Percentiles rank a stretch among this genome's conserved stretches.
Conservation (phyloP, 2,113 vertebrate species). For the Turnix velox region DNA sequence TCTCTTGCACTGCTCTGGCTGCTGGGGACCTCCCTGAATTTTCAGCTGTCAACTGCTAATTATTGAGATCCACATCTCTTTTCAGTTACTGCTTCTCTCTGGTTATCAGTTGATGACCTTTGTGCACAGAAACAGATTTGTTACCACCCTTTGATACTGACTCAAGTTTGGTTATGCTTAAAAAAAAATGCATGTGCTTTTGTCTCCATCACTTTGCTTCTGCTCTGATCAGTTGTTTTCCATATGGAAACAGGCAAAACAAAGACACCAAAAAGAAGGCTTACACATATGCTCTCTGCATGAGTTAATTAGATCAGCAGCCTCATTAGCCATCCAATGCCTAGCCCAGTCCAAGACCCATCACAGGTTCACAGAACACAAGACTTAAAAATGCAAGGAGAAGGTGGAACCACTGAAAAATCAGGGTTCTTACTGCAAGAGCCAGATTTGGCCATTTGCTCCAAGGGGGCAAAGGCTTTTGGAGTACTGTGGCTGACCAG, state of each 20-base stretch:
- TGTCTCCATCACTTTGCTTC: not conserved
- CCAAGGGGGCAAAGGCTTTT: rapidly evolving
- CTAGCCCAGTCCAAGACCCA: not conserved
- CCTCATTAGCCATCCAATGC: not conserved
- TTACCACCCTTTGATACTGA: not conserved
- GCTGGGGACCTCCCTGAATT: not conserved
- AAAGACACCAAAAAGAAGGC: not conserved
- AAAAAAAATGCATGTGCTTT: not conserved
- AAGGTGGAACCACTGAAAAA: not conserved
- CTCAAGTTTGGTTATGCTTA: not conserved
- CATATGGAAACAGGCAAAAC: rapidly evolving
- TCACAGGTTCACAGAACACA: not conserved
- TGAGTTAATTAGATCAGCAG: not conserved
- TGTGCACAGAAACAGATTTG: not conserved
- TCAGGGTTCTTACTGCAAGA: not conserved
- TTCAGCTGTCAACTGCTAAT: rapidly evolving
- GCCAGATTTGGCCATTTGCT: rapidly evolving
- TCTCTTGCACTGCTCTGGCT: not conserved
- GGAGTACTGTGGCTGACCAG: rapidly evolving
- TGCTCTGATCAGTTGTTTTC: not conserved
- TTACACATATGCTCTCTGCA: not conserved
- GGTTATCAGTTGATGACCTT: not conserved
- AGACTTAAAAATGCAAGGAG: not conserved
- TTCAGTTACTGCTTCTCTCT: not conserved
- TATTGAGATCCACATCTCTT: rapidly evolving